phyloP scores from a whole-genome alignment of 2,888 invertebrate genomes.

The Cepaea hortensis region DNA sequence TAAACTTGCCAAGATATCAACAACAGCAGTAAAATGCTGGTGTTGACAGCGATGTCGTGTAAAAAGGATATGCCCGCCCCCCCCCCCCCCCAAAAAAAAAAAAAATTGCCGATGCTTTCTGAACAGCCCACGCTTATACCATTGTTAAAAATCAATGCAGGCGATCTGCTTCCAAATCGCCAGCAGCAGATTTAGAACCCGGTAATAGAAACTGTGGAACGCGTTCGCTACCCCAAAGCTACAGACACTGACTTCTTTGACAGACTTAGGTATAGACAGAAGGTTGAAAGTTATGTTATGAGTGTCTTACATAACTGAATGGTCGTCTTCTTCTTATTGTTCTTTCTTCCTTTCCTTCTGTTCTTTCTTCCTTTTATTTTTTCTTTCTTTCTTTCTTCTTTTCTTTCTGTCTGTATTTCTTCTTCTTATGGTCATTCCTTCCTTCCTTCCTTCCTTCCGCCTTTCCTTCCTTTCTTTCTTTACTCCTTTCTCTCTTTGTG shows the following conservation, averaged over 20 bases:
- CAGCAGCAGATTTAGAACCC: no score
- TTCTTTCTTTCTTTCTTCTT: not conserved
- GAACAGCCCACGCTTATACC: no score
- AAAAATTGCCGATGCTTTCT: no score
- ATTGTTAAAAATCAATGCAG: no score
- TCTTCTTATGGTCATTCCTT: not conserved
- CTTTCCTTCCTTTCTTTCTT: not conserved
- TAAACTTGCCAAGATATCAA: no score
- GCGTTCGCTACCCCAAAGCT: no score
- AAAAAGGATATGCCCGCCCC: no score
- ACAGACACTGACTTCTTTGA: not conserved
- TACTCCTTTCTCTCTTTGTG: not conserved
- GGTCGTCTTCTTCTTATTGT: not conserved
- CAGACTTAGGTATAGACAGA: not conserved
- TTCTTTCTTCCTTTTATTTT: not conserved
- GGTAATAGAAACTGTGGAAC: not conserved
- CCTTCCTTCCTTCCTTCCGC: not conserved
- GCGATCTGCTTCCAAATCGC: no score
- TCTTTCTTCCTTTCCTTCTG: not conserved
- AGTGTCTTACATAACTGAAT: not conserved
- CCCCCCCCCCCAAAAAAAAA: no score
- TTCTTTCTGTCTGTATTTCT: not conserved
- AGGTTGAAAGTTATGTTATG: not conserved
- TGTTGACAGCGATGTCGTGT: no score
- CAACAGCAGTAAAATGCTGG: no score